Evolutionary conservation across 2,888 invertebrate species (phyloP), one percentile per base, ranked within the genome.

Genomic region (Diarsia brunnea): DNA sequence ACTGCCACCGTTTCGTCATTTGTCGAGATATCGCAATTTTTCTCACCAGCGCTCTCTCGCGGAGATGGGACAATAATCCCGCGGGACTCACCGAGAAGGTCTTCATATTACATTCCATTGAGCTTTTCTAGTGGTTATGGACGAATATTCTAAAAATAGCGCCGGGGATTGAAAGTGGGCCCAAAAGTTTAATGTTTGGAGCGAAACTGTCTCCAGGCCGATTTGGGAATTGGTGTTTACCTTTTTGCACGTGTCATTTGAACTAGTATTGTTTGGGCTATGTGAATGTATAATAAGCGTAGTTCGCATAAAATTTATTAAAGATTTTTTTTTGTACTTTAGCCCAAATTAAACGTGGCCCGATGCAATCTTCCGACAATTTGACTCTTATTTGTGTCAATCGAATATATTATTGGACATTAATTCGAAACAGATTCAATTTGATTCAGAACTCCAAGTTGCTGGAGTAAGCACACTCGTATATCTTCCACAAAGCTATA

Each of bases 111-210:
- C 76, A 75, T 84, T 81, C 64, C 75, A 75, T 68, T 67, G 76
- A 69, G 69, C 58, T 68, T 66, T 66, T 63, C 51, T 66, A 69
- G 81, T 64, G 65, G 73, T 77, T 82, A 69, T 68, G 72, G 69
- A 70, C 27, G 45, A 74, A 55, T 69, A 47, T 81, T 70, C 73
- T 78, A 85, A 83, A 85, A 83, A 85, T 87, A 83, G 79, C 79
- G 63, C 58, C 12, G 73, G 73, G 79, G 45, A 73, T 81, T 81
- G 77, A 79, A 67, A 78, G 67, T 75, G 49, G 73, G 69, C 66
- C 73, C 69, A 24, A 85, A 82, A 80, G 72, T 82, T 82, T 75
- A 49, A 82, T 78, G 66, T 72, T 45, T 55, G 68, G 21, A 66
- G 53, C 31, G 47, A 80, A 75, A 75, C 43, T 75, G 66, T 71